These are phyloP conservation scores for Dinomys branickii DNA, from an alignment of 2,113 vertebrate species.

Conservation along the genomic window DNA sequence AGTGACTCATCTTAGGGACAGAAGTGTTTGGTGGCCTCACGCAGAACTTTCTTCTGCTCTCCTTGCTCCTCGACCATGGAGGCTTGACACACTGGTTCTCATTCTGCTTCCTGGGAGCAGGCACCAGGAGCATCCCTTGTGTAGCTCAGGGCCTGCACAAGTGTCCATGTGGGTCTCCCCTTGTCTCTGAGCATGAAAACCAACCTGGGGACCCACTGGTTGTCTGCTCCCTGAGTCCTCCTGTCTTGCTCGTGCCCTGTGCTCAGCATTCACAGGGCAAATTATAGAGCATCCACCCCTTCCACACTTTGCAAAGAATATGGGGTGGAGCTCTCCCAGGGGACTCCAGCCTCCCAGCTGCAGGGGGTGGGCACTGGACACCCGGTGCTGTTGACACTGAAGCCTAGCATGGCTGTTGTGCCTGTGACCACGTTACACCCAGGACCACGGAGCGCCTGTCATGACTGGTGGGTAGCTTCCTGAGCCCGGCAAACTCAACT, in stretches of 20 bases:
- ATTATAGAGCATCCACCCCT: too few species aligned
- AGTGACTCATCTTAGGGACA: conserved; percentile 57
- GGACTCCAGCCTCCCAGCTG: conserved; percentile 73
- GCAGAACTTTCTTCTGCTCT: background rate
- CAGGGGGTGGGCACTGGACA: conserved; percentile 75
- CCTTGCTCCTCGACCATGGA: background rate
- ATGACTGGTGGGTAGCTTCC: conserved; percentile 77
- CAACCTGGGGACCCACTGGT: background rate
- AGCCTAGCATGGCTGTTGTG: conserved; percentile 77
- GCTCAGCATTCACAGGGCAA: background rate
- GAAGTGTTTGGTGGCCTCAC: background rate
- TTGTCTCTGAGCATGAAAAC: background rate
- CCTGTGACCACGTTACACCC: conserved; percentile 75
- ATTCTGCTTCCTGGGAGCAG: background rate
- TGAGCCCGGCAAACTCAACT: conserved; percentile 74
- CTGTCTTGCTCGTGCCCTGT: background rate
- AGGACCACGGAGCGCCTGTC: conserved; percentile 81
- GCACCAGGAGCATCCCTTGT: background rate
- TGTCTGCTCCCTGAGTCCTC: background rate
- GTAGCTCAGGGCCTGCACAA: background rate
- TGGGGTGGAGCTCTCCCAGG: conserved; percentile 10
- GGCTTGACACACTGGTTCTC: background rate
- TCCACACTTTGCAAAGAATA: rapidly evolving
- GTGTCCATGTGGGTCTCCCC: background rate
- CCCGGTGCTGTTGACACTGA: conserved; percentile 78